These are phyloP conservation scores for Pararge aegeria DNA, from an alignment of 1,140 invertebrate genomes.

Conservation along the genomic window DNA sequence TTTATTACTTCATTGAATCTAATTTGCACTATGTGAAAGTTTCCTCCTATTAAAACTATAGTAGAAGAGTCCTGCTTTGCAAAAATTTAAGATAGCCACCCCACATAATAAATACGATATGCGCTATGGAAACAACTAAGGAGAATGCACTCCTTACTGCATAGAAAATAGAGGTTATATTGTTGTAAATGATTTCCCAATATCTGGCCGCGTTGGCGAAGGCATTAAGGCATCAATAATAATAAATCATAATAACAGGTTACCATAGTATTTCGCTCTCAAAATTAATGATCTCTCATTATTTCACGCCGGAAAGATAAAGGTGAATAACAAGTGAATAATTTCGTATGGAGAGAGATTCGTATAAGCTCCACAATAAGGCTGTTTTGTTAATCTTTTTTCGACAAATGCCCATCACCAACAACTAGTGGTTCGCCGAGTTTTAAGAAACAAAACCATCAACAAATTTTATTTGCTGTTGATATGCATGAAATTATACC, in stretches of 20 bases:
- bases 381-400: conserved; percentile 2
- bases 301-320: conserved; percentile 34
- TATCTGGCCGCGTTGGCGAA: conserved; percentile 17
- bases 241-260: conserved; percentile 37
- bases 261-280: conserved; percentile 32
- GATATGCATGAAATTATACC: too few relatives aligned
- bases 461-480: too few relatives aligned
- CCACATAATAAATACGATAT: not conserved
- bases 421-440: too few relatives aligned
- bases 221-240: conserved; percentile 32
- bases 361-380: conserved; percentile 27
- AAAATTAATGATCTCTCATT: conserved; percentile 33
- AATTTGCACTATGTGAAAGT: too few relatives aligned
- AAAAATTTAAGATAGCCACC: not conserved
- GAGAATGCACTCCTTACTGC: conserved; percentile 7
- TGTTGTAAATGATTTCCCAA: conserved; percentile 14
- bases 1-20: too few relatives aligned
- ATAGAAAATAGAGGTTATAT: conserved; percentile 18
- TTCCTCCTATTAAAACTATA: too few relatives aligned
- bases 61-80: not conserved
- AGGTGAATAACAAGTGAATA: conserved; percentile 27
- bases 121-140: conserved; percentile 8
- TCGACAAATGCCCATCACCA: too few relatives aligned
- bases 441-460: too few relatives aligned
- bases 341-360: conserved; percentile 25